Base-by-base conservation (phyloP, 2,113 vertebrate genomes). In the Manacus vitellinus region DNA sequence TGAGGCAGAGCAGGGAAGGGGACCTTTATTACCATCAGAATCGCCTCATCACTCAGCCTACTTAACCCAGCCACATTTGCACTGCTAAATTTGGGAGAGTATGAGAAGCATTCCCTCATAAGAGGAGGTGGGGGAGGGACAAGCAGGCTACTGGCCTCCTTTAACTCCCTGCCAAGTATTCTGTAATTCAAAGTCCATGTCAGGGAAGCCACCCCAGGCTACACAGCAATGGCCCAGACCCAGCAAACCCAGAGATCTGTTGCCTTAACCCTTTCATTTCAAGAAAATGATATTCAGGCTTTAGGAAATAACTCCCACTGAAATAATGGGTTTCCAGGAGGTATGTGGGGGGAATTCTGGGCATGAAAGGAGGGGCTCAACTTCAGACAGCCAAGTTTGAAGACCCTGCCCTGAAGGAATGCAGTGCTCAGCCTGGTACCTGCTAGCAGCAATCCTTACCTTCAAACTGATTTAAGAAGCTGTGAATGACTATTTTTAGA, bases 21-120 rank as follows among this genome's bases (percentile, higher is more conserved):
- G 55, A 74, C 75, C 31, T 85, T 76, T 66, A 62, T 77, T 79
- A 83, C 28, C 68, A 80, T 84, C 78, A 86, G 52, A 92, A 93
- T 22, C 63, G 41, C 82, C n/a, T 91, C 91, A 51, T 55, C 73
- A 58, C 51, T 86, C 86, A 88, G 76, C 80, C 80, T 56, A 37
- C 73, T 94, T 85, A 89, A 92, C 72, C 23, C 61, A 88, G 78
- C 43, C 76, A 87, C 89, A 71, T 73, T 68, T 65, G 43, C 74
- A 92, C 78, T 62, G 91, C 93, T 88, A 94, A 94, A 91, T 96
- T 95, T 94, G 92, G 85, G 93, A 88, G 92, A 92, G 89, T 85
- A 94, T 89, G 92, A 93, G 89, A 96, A 91, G 61, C 84, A 94
- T 95, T 89, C 93, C 72, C 9, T 55, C 18, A 8, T 68, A 95